A percentile compares a stretch with the other conserved stretches of the same genome.
Evolutionary conservation across 2,888 invertebrate genomes (phyloP).

Genomic region (Pyrgus malvae): DNA sequence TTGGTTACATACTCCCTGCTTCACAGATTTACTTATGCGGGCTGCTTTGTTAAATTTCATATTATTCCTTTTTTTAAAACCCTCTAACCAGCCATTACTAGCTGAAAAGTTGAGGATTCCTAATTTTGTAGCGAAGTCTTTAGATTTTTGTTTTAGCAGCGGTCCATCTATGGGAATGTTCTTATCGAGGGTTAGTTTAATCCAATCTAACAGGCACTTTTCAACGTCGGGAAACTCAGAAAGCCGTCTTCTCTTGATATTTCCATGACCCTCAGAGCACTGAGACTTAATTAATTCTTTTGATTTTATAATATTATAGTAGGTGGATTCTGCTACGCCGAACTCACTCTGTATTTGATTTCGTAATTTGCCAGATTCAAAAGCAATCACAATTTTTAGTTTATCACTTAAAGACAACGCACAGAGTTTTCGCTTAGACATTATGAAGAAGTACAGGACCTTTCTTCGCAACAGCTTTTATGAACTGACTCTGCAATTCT

Average conservation of each 20-base stretch:
- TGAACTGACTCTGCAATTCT: too few species aligned
- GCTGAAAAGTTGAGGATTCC: not conserved
- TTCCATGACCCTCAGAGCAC: not conserved
- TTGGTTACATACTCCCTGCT: too few species aligned
- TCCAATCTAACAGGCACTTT: too few species aligned
- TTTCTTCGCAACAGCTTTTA: not conserved
- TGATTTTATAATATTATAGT: not conserved
- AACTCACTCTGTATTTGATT: not conserved
- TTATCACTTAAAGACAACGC: not conserved
- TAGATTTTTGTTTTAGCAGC: too few species aligned
- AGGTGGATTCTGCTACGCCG: not conserved
- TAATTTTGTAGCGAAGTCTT: too few species aligned
- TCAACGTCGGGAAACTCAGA: too few species aligned
- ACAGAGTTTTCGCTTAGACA: not conserved
- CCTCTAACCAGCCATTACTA: not conserved
- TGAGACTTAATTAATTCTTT: not conserved
- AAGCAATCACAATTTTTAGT: not conserved
- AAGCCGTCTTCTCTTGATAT: too few species aligned
- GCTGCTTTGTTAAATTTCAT: too few species aligned
- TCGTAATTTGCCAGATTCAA: not conserved
- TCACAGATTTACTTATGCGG: too few species aligned
- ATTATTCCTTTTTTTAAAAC: too few species aligned
- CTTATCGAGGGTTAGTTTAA: too few species aligned
- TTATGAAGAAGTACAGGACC: not conserved
- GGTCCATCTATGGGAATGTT: not conserved